Conservation (phyloP, 1,140 invertebrate genomes). For the Cydia amplana region DNA sequence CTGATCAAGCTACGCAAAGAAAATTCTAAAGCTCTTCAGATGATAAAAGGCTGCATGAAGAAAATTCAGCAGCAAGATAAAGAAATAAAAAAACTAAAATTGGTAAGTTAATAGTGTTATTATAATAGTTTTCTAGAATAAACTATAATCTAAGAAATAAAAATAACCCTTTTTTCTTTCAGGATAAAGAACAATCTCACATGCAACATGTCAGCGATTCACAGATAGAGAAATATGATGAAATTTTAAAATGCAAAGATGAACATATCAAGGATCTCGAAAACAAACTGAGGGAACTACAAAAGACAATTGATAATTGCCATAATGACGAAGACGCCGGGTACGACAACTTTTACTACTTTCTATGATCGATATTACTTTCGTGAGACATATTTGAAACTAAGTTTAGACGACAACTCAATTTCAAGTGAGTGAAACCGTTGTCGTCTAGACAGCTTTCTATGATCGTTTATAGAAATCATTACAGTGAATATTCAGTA, state of each 20-base stretch:
- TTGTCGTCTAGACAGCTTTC: too few species aligned
- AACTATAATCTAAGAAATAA: neutral
- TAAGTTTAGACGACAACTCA: too few species aligned
- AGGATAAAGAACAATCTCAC: constrained; percentile 68
- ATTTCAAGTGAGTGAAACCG: too few species aligned
- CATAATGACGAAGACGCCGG: constrained; percentile 55
- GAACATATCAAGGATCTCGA: constrained; percentile 72
- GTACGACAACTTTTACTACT: constrained; percentile 42
- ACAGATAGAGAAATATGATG: constrained; percentile 71
- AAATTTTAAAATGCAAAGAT: constrained; percentile 74
- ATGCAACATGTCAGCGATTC: constrained; percentile 64
- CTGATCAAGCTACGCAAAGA: constrained; percentile 80
- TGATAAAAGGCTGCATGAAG: constrained; percentile 75
- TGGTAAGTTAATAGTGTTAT: constrained; percentile 46
- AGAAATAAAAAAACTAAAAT: constrained; percentile 72
- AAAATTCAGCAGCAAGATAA: constrained; percentile 72
- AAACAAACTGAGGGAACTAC: constrained; percentile 62
- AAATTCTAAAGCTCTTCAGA: constrained; percentile 83
- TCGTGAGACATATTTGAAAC: too few species aligned
- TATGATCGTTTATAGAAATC: too few species aligned
- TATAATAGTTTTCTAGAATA: too few species aligned
- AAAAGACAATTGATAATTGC: constrained; percentile 58
- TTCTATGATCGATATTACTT: too few species aligned
- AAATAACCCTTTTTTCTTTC: constrained; percentile 33
- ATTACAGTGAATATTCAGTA: too few species aligned